phyloP scores from a whole-genome alignment of 2,797 vertebrate genomes.

The Parauchenoglanis ngamensis region DNA sequence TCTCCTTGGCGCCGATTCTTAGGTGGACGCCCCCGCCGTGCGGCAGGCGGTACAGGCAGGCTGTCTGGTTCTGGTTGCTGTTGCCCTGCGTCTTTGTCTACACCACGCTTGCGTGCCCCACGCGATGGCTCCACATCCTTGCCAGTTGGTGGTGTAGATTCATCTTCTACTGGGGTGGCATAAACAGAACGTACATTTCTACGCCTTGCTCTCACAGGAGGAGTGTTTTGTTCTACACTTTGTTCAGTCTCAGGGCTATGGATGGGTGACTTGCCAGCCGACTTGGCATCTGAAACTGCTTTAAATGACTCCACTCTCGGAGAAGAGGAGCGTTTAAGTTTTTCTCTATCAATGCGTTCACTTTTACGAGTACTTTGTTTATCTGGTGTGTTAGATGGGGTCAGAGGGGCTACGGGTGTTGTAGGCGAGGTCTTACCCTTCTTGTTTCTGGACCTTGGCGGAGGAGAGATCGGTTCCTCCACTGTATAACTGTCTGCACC shows the following conservation, averaged over 20 bases:
- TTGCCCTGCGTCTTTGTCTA: slow-evolving; percentile 81
- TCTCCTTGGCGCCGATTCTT: slow-evolving; percentile 86
- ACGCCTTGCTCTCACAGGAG: slow-evolving; percentile 83
- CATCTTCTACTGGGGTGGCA: slow-evolving; percentile 87
- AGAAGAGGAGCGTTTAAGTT: slow-evolving; percentile 88
- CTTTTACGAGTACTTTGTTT: slow-evolving; percentile 94
- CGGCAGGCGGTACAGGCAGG: slow-evolving; percentile 66
- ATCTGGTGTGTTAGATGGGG: slow-evolving; percentile 70
- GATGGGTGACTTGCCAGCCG: slow-evolving; percentile 86
- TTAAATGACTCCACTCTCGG: slow-evolving; percentile 88
- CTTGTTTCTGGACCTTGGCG: slow-evolving; percentile 87
- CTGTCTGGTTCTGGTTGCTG: slow-evolving; percentile 75
- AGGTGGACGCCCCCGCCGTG: slow-evolving; percentile 86
- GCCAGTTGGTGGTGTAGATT: slow-evolving; percentile 73
- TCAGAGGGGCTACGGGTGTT: slow-evolving; percentile 60
- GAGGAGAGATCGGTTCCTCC: slow-evolving; percentile 74
- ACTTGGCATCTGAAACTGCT: slow-evolving; percentile 74
- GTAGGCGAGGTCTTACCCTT: slow-evolving; percentile 80
- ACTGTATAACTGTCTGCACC: slow-evolving; percentile 70
- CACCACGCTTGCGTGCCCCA: slow-evolving; percentile 82
- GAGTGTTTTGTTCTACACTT: slow-evolving; percentile 81
- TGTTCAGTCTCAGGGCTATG: slow-evolving; percentile 80
- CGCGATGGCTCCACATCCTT: slow-evolving; percentile 88
- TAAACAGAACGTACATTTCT: slow-evolving; percentile 95
- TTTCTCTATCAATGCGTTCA: slow-evolving; percentile 95